Percentiles rank a stretch among this genome's conserved stretches.
Evolutionary conservation across 2,888 invertebrate genomes (phyloP).

Genomic region (Sarcophaga carnaria): DNA sequence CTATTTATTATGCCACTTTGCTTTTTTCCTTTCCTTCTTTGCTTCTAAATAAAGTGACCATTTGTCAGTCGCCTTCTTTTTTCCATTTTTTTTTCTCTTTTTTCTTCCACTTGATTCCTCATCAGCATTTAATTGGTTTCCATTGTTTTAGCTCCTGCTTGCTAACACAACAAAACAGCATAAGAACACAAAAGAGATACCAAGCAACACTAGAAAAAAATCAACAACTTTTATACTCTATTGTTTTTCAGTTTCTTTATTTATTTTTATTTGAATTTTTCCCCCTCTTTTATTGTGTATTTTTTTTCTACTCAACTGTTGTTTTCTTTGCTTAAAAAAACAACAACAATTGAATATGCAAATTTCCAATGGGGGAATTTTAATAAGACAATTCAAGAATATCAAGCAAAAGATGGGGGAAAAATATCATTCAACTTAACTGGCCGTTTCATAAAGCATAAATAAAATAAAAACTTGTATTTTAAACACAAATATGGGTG

Average conservation of each 20-base stretch:
- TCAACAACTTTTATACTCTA: background rate
- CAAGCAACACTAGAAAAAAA: background rate
- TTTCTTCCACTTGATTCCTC: constrained; percentile 25
- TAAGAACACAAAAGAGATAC: background rate
- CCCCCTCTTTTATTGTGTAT: too few relatives aligned
- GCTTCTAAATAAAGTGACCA: constrained; percentile 16
- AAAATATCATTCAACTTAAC: background rate
- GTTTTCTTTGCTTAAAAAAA: background rate
- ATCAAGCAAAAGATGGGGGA: background rate
- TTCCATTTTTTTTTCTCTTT: background rate
- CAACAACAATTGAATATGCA: background rate
- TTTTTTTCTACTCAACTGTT: constrained; percentile 3
- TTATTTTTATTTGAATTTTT: too few relatives aligned
- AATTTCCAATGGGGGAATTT: constrained; percentile 9
- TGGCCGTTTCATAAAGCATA: background rate
- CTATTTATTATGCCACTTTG: background rate
- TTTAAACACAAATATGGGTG: background rate
- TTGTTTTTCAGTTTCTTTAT: too few relatives aligned
- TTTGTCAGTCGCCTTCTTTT: constrained; percentile 20
- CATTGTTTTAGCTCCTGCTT: constrained; percentile 32
- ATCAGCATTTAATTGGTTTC: constrained; percentile 53
- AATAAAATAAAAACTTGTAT: background rate
- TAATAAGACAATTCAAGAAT: background rate
- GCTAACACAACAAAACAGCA: background rate
- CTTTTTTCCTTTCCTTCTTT: background rate